Evolutionary conservation across 1,140 invertebrate species (phyloP).

Genomic region (Habropoda laboriosa): DNA sequence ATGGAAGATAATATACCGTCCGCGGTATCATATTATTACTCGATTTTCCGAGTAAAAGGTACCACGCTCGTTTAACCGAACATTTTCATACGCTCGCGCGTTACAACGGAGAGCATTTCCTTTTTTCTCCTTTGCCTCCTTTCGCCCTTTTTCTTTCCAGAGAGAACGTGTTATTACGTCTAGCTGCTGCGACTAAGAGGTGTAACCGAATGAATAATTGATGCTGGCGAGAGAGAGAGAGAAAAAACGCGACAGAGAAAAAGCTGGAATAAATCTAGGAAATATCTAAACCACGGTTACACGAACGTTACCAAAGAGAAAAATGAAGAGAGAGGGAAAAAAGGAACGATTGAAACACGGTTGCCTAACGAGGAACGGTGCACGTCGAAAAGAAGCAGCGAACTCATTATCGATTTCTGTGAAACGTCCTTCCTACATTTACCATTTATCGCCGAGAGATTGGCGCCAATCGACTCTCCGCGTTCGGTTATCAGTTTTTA

Average conservation of each 20-base stretch:
- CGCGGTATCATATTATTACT: constrained; percentile 50
- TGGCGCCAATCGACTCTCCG: constrained; percentile 51
- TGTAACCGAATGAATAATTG: too few relatives aligned
- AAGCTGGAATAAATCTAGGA: too few relatives aligned
- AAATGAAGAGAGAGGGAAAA: too few relatives aligned
- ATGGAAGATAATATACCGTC: constrained; percentile 62
- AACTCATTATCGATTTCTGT: constrained; percentile 42
- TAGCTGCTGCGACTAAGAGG: not conserved
- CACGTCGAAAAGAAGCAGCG: not conserved
- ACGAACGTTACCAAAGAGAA: not conserved
- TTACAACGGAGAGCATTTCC: too few relatives aligned
- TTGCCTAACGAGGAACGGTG: not conserved
- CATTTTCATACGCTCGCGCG: not conserved
- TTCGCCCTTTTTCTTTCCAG: too few relatives aligned
- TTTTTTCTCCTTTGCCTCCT: not conserved
- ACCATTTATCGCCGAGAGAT: constrained; percentile 55
- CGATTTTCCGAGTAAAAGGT: constrained; percentile 50
- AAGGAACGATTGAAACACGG: not conserved
- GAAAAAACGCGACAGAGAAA: not conserved
- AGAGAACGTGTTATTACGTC: not conserved
- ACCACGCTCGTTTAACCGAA: constrained; percentile 19
- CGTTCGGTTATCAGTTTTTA: constrained; percentile 59
- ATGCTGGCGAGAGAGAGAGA: too few relatives aligned
- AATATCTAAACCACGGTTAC: too few relatives aligned
- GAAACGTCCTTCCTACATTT: constrained; percentile 35